phyloP scores from a whole-genome alignment of 2,888 invertebrate species.

The Griposia aprilina region DNA sequence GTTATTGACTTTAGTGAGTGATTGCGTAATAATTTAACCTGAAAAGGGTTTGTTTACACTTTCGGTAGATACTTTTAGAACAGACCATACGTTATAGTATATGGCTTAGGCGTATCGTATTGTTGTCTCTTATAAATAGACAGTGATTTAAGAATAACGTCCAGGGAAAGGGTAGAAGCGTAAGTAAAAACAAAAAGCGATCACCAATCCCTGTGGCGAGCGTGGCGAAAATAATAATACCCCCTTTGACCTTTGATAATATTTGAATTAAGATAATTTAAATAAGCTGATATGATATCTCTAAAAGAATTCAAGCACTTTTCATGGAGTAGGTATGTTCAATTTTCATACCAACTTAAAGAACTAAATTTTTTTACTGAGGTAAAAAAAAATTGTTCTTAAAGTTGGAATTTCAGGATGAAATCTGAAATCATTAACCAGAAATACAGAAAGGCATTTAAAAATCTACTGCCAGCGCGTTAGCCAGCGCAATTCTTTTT shows the following conservation, averaged over 20 bases:
- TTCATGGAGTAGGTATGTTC: background rate
- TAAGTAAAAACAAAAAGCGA: background rate
- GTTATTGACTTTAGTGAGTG: background rate
- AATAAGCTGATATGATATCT: conserved; percentile 34
- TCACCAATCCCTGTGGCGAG: background rate
- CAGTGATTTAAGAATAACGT: background rate
- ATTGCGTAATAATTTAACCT: background rate
- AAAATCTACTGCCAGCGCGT: too few species aligned
- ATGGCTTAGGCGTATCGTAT: too few species aligned
- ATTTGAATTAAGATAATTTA: background rate
- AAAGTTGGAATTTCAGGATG: background rate
- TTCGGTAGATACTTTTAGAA: background rate
- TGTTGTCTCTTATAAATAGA: background rate
- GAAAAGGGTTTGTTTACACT: background rate
- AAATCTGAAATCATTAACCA: background rate
- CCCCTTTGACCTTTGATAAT: background rate
- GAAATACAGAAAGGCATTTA: too few species aligned
- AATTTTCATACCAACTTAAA: background rate
- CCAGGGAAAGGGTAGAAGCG: too few species aligned
- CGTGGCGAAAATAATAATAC: background rate
- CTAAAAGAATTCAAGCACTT: background rate
- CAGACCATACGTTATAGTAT: background rate
- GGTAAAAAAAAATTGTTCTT: background rate
- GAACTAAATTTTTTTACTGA: too few species aligned
- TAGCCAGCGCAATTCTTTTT: too few species aligned